A percentile compares a stretch with the other conserved stretches of the same genome.
Conservation (phyloP, 2,797 vertebrate species). For the Sciurus vulgaris region DNA sequence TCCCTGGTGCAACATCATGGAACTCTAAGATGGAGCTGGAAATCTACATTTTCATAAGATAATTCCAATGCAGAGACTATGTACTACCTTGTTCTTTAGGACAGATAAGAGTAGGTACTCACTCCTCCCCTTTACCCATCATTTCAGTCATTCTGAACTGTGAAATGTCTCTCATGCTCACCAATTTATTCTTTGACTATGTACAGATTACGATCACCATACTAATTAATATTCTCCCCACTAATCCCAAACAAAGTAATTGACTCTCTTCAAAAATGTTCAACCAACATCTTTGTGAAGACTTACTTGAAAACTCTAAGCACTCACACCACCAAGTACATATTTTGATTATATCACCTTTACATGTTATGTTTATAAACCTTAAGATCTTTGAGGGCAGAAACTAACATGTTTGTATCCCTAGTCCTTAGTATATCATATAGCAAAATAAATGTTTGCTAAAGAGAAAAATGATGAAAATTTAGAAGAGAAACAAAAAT, state of each 20-base stretch:
- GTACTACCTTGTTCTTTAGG: not conserved
- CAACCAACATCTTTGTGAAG: slow-evolving; percentile 20
- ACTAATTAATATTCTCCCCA: not conserved
- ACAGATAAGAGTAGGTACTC: not conserved
- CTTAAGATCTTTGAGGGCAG: not conserved
- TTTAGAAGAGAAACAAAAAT: slow-evolving; percentile 38
- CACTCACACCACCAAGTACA: not conserved
- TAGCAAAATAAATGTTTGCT: not conserved
- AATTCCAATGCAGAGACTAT: not conserved
- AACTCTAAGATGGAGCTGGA: slow-evolving; percentile 7
- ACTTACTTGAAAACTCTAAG: not conserved
- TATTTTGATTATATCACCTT: slow-evolving; percentile 18
- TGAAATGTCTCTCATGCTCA: not conserved
- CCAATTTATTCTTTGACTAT: not conserved
- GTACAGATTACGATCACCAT: not conserved
- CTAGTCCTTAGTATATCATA: not conserved
- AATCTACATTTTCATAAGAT: not conserved
- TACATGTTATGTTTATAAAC: not conserved
- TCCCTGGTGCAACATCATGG: not conserved
- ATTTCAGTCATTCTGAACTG: not conserved
- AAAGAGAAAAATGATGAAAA: slow-evolving; percentile 35
- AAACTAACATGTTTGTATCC: not conserved
- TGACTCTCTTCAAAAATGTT: slow-evolving; percentile 43
- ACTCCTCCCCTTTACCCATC: not conserved
- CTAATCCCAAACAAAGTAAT: not conserved